These are phyloP conservation scores for Alethe diademata DNA, from an alignment of 2,113 vertebrate genomes.

Conservation along the genomic window DNA sequence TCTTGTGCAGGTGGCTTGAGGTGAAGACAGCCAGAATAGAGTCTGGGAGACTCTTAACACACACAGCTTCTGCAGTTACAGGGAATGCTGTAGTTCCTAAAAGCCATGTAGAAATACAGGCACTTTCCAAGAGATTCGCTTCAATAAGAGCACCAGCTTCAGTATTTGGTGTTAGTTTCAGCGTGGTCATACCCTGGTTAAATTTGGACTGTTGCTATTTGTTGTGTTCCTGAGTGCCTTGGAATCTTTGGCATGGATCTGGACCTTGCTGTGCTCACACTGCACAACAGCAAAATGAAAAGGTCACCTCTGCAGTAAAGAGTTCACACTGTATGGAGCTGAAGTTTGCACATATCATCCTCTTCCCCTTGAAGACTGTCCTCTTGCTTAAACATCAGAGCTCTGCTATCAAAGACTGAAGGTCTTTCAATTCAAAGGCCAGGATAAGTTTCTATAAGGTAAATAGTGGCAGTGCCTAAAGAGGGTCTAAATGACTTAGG, in stretches of 20 bases:
- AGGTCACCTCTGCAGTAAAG: neutral
- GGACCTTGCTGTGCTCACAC: neutral
- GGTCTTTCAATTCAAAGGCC: neutral
- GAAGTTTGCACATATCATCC: neutral
- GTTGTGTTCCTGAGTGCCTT: neutral
- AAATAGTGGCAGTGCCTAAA: slow-evolving; percentile 8
- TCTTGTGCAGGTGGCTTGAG: neutral
- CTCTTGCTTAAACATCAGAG: neutral
- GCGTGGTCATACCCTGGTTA: neutral
- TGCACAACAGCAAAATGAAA: neutral
- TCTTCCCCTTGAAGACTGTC: neutral
- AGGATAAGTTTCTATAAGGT: neutral
- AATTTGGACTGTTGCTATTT: neutral
- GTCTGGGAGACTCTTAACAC: neutral
- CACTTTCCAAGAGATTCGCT: neutral
- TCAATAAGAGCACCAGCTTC: neutral
- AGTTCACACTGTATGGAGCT: neutral
- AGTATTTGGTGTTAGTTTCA: neutral
- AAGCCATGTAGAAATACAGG: neutral
- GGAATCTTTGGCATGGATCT: neutral
- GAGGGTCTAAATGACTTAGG: neutral
- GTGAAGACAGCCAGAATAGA: neutral
- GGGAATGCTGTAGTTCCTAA: neutral
- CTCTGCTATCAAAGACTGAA: slow-evolving; percentile 13
- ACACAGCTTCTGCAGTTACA: neutral